Base-by-base conservation (phyloP, 37 sponge, comb jelly and placozoan species). In the Eunapius fragilis region DNA sequence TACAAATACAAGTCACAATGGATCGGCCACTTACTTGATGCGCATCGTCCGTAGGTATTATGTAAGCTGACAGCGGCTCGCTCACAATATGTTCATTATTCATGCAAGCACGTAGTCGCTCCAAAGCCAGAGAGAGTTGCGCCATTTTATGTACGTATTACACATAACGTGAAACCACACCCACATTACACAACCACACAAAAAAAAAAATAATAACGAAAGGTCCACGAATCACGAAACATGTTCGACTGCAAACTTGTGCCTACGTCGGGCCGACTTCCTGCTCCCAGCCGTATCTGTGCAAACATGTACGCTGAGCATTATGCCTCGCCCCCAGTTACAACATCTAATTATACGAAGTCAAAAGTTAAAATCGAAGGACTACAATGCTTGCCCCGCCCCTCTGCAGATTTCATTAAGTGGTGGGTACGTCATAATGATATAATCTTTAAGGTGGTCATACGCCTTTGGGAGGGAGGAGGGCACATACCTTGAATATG, bases 11-110 rank as follows among this genome's bases (percentile, higher is more conserved):
- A n/a, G n/a, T n/a, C n/a, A n/a, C n/a, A n/a, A n/a, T n/a, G n/a
- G n/a, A n/a, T n/a, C n/a, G n/a, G n/a, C n/a, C n/a, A n/a, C n/a
- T 31, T 22, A 93, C 96, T 82, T 97, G 96, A 68, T 99, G 99
- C 2, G 91, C 87, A 80, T 99, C 99, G 41, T 93, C 91, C 6
- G 97, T 95, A 10, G 96, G 97, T 31, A 99, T 85, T 31, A 99
- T 88, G 78, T 97, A 99, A 0, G 96, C 99, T 70, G 76, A 0
- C 31, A 91, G 76, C 0, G 83, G 41, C 11, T 75, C 76, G 22
- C 35, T 5, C 22, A 35, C 41, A 25, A 69, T 37, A 23, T 41
- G 34, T 0, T 24, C 34, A 38, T 74, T 73, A 4, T 25, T 25
- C 85, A 85, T 85, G 17, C 72, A 27, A 13, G 72, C 75, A 27